Evolutionary conservation across 2,888 invertebrate species (phyloP), one percentile per base, ranked within the genome.

Genomic region (Notodonta dromedarius): DNA sequence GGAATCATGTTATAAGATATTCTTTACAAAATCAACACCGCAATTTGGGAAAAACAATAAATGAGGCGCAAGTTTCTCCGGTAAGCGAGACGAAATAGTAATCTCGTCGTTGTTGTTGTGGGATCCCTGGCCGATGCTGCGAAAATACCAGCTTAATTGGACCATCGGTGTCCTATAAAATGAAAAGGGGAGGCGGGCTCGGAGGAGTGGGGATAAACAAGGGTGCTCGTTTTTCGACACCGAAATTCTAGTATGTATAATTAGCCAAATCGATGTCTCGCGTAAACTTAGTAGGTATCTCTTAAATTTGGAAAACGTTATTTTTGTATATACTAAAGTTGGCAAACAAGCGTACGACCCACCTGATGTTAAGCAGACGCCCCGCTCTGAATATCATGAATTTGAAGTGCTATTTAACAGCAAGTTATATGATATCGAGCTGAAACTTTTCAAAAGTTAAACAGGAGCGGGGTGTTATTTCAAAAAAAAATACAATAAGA

Each of bases 221-320:
- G 59, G 63, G 68, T 69, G 67, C 72, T 76, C 71, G 68, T 72
- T 79, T 81, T 78, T 76, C 69, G 66, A 59, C 69, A 77, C 75
- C 67, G 60, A 74, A 75, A 77, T 80, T 79, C 73, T 73, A 64
- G 57, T 68, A 72, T 78, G 57, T 68, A 72, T 78, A 83, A 83
- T 85, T 83, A 85, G 73, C 24, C 24, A 24, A 24, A 24, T 2
- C 1, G 2, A 24, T 1, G 24, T 2, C 24, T 24, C 24, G 24
- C 24, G 24, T 24, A 24, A 24, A 24, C 24, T 24, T 24, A 24
- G 24, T 24, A 24, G 24, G 24, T 24, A 24, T 24, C 24, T 24
- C 24, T 24, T 24, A 24, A 24, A 24, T 24, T 24, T 24, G 24
- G 24, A 24, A 24, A 24, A 2, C 24, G 24, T 24, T 24, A 24